Evolutionary conservation across 37 sponge, comb jelly and placozoan species (phyloP).

Genomic region (Agelas oroides): DNA sequence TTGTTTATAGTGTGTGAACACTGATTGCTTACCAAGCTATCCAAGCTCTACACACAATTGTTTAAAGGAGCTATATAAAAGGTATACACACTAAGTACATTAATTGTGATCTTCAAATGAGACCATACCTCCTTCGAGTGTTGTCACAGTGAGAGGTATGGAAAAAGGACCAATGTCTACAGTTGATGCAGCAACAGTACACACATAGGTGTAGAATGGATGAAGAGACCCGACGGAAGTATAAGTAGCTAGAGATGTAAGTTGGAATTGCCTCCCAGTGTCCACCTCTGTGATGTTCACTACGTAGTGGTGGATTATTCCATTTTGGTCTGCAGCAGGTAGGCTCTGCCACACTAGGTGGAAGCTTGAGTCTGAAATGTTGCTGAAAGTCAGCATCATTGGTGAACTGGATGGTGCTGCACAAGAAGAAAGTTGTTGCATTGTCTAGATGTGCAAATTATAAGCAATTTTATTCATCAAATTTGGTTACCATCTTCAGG

Average conservation of each 20-base stretch:
- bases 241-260: not conserved
- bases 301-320: not conserved
- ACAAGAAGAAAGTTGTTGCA: not conserved
- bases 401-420: not conserved
- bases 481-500: constrained; percentile 9
- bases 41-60: too few species aligned
- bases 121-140: too few species aligned
- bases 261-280: not conserved
- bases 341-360: not conserved
- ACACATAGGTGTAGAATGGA: not conserved
- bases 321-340: not conserved
- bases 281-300: not conserved
- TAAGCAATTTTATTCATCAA: not conserved
- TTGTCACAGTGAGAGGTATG: not conserved
- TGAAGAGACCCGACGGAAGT: not conserved
- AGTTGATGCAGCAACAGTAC: constrained; percentile 3
- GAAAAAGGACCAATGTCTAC: not conserved
- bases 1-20: too few species aligned
- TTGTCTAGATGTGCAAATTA: not conserved
- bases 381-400: not conserved
- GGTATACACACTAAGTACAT: too few species aligned
- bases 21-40: too few species aligned
- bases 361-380: not conserved
- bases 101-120: too few species aligned
- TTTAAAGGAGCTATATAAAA: too few species aligned